Evolutionary conservation across 2,888 invertebrate species (phyloP), one percentile per base, ranked within the genome.

Genomic region (Sepioteuthis lessoniana): DNA sequence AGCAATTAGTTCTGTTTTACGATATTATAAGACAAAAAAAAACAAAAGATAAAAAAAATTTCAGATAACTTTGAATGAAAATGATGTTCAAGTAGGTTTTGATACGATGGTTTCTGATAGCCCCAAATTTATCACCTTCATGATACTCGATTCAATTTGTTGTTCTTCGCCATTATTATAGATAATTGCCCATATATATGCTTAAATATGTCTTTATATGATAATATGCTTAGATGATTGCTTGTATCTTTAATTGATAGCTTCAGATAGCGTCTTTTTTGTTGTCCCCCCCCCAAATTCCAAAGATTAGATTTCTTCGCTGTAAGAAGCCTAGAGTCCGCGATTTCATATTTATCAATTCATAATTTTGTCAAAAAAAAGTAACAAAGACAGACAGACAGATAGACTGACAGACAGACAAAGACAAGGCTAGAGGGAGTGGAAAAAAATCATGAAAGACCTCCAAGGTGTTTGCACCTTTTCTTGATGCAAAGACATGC

Each of bases 61-160:
- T 76, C 31, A 76, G 76, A 76, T 76, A 76, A 76, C 31, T 76
- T 76, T n/a, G n/a, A 76, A 13, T n/a, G 10, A 76, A 76, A 76
- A 76, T n/a, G 76, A 76, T 76, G 76, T 76, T 76, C 76, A n/a
- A 76, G 76, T 76, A 76, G 76, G n/a, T n/a, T n/a, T 76, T 76
- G 76, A 76, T 76, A 76, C 76, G 76, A 76, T 19, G n/a, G 8
- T 31, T 76, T 76, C 13, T n/a, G 76, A 76, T 76, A 76, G 76
- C 31, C 76, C 76, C 76, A 76, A 76, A 31, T 10, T 76, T 76
- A 76, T 76, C 76, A 76, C n/a, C 31, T 76, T 76, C n/a, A 2
- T 31, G 76, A 76, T 76, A 76, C 76, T 0, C 2, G 76, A 31
- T 76, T 76, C 76, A 31, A n/a, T 76, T 76, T 76, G n/a, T 76